Base-by-base conservation (phyloP, 2,113 vertebrate genomes). In the Climacteris rufus region DNA sequence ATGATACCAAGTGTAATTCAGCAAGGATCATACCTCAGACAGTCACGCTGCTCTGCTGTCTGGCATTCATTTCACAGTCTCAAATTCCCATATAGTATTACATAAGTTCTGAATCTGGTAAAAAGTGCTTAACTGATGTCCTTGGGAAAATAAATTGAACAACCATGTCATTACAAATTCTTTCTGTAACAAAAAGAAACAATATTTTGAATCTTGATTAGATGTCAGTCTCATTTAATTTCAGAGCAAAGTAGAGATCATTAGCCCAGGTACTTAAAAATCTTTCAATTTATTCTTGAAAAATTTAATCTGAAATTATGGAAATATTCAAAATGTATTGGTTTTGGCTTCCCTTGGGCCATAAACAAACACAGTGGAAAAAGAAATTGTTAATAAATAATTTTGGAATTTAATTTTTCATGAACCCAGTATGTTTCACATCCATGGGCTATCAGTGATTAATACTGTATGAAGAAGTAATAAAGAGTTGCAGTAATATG, bases 11-110 rank as follows among this genome's bases (percentile, higher is more conserved):
- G 23, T 7, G 8, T 61, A 93, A 90, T 52, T 37, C 47, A 59
- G 81, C 39, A 42, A 87, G 77, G 81, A 85, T 89, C 47, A n/a
- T 0, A 1, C 49, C 70, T 91, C 70, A 74, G 70, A 52, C 66
- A 42, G 71, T 72, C 70, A 47, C 1, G 1, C 49, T 84, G 60
- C 68, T 90, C 75, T 66, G 42, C 66, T 83, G 49, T 61, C 77
- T 89, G 81, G 49, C 84, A 70, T 85, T 93, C 33, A 57, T 86
- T 93, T 80, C 94, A 61, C 28, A 72, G 71, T 66, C 85, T 91
- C 90, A 90, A 11, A 94, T 91, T 80, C 71, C 79, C 75, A 56
- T 81, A 49, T 52, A 64, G 47, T 56, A 70, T 86, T 86, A 78
- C 75, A 61, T 15, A 56, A 86, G 42, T n/a, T 83, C 76, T 92